Conservation (phyloP, 2,113 vertebrate species). For the Nothocercus nigrocapillus region DNA sequence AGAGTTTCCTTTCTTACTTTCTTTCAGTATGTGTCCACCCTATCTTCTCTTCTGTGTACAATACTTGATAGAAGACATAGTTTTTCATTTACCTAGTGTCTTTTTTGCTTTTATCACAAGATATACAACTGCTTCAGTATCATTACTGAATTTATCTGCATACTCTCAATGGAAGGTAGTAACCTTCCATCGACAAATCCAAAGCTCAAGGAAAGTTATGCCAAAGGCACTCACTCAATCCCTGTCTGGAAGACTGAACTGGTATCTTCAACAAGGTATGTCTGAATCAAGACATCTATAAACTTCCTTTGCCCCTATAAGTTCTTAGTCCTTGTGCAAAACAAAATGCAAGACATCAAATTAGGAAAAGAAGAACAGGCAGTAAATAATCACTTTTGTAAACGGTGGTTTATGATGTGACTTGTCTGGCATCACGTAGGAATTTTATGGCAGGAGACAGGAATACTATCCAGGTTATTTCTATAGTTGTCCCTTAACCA, state of each 20-base stretch:
- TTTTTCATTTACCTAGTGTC: background rate
- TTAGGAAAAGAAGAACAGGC: background rate
- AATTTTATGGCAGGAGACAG: background rate
- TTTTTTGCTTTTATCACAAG: background rate
- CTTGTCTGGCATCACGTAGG: background rate
- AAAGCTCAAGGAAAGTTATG: background rate
- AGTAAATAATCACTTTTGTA: constrained; percentile 22
- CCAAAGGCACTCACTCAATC: background rate
- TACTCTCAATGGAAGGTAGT: too few relatives aligned
- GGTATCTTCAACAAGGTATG: background rate
- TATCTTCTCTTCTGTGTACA: background rate
- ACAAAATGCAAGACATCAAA: background rate
- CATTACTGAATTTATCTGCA: background rate
- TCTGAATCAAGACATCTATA: background rate
- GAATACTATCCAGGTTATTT: background rate
- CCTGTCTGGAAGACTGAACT: background rate
- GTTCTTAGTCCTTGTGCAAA: background rate
- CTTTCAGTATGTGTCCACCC: background rate
- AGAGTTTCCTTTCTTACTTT: background rate
- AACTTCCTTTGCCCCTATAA: background rate
- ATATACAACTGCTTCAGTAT: background rate
- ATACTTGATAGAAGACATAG: background rate
- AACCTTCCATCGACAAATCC: background rate
- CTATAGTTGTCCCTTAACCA: constrained; percentile 17
- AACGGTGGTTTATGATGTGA: background rate